These are phyloP conservation scores for Hypomesus transpacificus DNA, from an alignment of 2,113 vertebrate genomes.

Conservation along the genomic window DNA sequence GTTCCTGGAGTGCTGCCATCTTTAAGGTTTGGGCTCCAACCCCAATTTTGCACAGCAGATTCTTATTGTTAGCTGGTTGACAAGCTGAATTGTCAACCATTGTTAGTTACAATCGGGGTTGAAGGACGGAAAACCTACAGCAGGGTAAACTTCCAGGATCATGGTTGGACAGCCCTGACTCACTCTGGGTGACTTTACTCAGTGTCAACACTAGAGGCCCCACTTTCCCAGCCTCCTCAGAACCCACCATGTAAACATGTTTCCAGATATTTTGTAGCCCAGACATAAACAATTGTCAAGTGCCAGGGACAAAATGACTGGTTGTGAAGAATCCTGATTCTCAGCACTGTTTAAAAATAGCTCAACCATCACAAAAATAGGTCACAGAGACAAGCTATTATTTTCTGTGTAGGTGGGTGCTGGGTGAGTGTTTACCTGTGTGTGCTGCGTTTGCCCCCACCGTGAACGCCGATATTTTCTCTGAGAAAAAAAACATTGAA, in stretches of 20 bases:
- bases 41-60: too few relatives aligned
- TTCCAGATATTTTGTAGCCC: not conserved
- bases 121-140: too few relatives aligned
- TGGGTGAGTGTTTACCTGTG: conserved; percentile 54
- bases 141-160: too few relatives aligned
- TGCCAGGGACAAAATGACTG: not conserved
- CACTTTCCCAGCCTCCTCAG: too few relatives aligned
- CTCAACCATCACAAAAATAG: not conserved
- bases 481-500: conserved; percentile 47
- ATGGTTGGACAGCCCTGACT: too few relatives aligned
- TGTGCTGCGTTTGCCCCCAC: conserved; percentile 41
- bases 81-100: not conserved
- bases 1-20: too few relatives aligned
- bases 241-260: not conserved
- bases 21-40: too few relatives aligned
- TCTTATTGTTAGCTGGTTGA: too few relatives aligned
- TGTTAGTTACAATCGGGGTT: not conserved
- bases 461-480: conserved; percentile 51
- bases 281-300: not conserved
- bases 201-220: too few relatives aligned
- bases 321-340: not conserved
- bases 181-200: too few relatives aligned
- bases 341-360: not conserved
- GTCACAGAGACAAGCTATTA: not conserved
- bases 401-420: not conserved